Percentiles rank a stretch among this genome's conserved stretches.
Evolutionary conservation across 2,113 vertebrate species (phyloP).

Genomic region (Vidua macroura): DNA sequence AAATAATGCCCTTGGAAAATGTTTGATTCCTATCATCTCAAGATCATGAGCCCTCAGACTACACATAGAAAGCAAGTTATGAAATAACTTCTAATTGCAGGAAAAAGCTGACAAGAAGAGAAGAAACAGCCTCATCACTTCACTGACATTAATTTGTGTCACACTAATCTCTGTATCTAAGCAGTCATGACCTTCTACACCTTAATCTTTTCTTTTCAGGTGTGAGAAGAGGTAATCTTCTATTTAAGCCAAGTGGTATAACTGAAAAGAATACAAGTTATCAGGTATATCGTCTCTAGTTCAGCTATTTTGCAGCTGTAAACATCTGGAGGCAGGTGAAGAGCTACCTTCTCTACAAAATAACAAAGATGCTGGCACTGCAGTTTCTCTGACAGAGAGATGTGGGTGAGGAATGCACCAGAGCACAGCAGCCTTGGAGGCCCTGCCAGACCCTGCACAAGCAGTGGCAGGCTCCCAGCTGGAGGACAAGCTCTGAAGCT

Average conservation of each 20-base stretch:
- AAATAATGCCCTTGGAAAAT: not conserved
- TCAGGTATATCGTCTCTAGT: not conserved
- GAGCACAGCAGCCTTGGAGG: not conserved
- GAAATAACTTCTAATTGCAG: not conserved
- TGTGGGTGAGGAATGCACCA: accelerated
- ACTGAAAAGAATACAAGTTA: not conserved
- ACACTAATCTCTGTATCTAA: not conserved
- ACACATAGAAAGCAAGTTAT: not conserved
- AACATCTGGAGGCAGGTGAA: not conserved
- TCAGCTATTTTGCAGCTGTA: not conserved
- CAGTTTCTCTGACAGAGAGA: not conserved
- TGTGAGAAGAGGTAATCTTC: not conserved
- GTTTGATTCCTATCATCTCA: not conserved
- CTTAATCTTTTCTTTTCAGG: not conserved
- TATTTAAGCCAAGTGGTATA: not conserved
- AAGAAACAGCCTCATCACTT: not conserved
- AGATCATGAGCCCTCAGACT: not conserved
- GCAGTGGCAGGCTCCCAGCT: not conserved
- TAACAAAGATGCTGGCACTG: not conserved
- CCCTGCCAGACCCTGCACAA: not conserved
- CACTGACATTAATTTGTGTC: not conserved
- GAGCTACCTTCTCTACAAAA: not conserved
- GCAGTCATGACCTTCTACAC: not conserved
- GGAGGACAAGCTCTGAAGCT: not conserved
- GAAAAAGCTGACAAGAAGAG: not conserved